phyloP scores from a whole-genome alignment of 2,888 invertebrate genomes.

The Endotricha flammealis region DNA sequence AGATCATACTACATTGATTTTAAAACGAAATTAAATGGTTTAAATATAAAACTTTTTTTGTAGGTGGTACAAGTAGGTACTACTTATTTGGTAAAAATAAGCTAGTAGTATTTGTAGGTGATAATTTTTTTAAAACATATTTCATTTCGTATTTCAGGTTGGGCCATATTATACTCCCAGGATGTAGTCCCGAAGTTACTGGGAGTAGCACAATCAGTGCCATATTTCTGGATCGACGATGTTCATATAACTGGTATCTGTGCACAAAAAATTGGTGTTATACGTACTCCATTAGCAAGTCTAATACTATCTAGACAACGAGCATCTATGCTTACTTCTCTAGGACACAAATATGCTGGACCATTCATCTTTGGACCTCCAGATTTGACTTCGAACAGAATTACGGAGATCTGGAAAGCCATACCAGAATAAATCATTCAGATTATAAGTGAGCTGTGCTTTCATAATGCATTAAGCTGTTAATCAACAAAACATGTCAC shows the following conservation, averaged over 20 bases:
- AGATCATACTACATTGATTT: too few relatives aligned
- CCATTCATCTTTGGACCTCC: slow-evolving; percentile 77
- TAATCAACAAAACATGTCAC: too few relatives aligned
- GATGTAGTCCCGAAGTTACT: slow-evolving; percentile 79
- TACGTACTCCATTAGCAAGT: slow-evolving; percentile 69
- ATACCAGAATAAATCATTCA: slow-evolving; percentile 35
- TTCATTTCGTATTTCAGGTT: slow-evolving; percentile 51
- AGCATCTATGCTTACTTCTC: slow-evolving; percentile 34
- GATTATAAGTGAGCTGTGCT: too few relatives aligned
- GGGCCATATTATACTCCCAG: slow-evolving; percentile 82
- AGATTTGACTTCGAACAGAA: slow-evolving; percentile 61
- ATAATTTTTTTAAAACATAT: too few relatives aligned
- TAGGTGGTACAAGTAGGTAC: too few relatives aligned
- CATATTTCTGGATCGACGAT: slow-evolving; percentile 92
- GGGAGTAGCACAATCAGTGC: slow-evolving; percentile 76
- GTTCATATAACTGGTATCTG: slow-evolving; percentile 86
- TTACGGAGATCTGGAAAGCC: slow-evolving; percentile 70
- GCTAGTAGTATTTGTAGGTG: neutral
- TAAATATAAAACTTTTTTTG: too few relatives aligned
- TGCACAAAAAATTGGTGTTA: slow-evolving; percentile 75
- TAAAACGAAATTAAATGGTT: too few relatives aligned
- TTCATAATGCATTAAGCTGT: too few relatives aligned
- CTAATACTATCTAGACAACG: slow-evolving; percentile 47
- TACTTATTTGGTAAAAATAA: neutral
- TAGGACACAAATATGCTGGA: slow-evolving; percentile 37